Base-by-base conservation (phyloP, 2,113 vertebrate genomes). In the Brachyhypopomus gauderio region DNA sequence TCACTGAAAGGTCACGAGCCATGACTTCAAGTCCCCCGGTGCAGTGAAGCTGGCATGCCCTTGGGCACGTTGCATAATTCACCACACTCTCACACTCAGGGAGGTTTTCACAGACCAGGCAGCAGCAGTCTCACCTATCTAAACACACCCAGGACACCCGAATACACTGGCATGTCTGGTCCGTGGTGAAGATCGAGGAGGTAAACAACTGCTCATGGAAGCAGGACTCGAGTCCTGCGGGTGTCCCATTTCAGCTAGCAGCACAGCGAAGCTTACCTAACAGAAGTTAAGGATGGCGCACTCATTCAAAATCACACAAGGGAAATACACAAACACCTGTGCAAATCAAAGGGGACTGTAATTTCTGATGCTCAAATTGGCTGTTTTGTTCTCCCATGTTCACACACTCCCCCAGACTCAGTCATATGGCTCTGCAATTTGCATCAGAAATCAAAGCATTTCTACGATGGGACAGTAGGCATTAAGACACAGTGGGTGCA, bases 381-480 rank as follows among this genome's bases (percentile, higher is more conserved):
- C 90, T 90, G 91, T 75, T 82, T 75, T 83, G 80, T 83, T 87
- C 85, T 86, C n/a, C 59, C 79, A 22, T 87, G 78, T 79, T 87
- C 85, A 80, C 81, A 84, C 86, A 79, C 71, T 77, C 80, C 27
- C 63, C 23, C 78, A 27, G 74, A 70, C 62, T 75, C 22, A 22
- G 27, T 66, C 60, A 84, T 69, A 83, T 77, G 85, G 62, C 22
- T 70, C 82, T 78, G 84, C 89, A 90, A 88, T 88, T 92, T 89
- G 89, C 73, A 84, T 56, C 79, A 75, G 84, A 71, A 56, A 71
- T 79, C 71, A 67, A 56, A 59, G 63, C 82, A 60, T 60, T 36
- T 75, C 45, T 27, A 34, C 9, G 41, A 22, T 4, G n/a, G 12
- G 25, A 17, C 34, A 11, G 1, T 16, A 36, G 38, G 20, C 8